Base-by-base conservation (phyloP, 2,113 vertebrate genomes). In the Anguilla japonica region DNA sequence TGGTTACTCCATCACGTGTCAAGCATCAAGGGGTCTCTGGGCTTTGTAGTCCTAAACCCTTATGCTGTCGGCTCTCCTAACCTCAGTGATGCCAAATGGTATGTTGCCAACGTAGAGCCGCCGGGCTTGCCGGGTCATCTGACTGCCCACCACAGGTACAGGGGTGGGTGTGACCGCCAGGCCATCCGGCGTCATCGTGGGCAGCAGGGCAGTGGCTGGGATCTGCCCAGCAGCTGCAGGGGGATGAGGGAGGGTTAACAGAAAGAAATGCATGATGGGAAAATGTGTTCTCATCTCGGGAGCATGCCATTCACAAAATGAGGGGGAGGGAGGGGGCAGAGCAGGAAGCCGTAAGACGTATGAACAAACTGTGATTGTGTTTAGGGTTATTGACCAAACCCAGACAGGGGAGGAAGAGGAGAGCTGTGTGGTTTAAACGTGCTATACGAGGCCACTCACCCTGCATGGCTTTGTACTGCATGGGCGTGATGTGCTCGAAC, bases 401-500 rank as follows among this genome's bases (percentile, higher is more conserved):
- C 20, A 50, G 34, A 8, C 18, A 60, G 18, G 84, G 14, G 79
- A 34, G 26, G 82, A 11, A 57, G 41, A 41, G 75, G 26, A 5
- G 14, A 57, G 26, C n/a, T 41, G 78, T 71, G 26, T 71, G 22
- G 71, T n/a, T 75, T 34, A 63, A 39, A 15, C 41, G 0, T 39
- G 8, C 0, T 3, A 40, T 40, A 43, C 20, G 3, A 53, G 50
- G 50, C 7, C 46, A 57, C 57, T 89, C 89, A 97, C 97, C 97
- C 95, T 98, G 97, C 97, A 98, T 98, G 93, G 97, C 97, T 96
- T 98, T 98, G 94, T 98, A 98, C 95, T 98, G 97, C 96, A 98
- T 97, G 81, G 97, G 97, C 15, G 97, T 98, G 92, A 98, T 97
- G 94, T 98, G 97, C 87, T 98, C 97, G 39, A 98, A 98, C 41